Percentiles rank a stretch among this genome's conserved stretches.
Evolutionary conservation across 1,140 invertebrate genomes (phyloP).

Genomic region (Gryon sp.): DNA sequence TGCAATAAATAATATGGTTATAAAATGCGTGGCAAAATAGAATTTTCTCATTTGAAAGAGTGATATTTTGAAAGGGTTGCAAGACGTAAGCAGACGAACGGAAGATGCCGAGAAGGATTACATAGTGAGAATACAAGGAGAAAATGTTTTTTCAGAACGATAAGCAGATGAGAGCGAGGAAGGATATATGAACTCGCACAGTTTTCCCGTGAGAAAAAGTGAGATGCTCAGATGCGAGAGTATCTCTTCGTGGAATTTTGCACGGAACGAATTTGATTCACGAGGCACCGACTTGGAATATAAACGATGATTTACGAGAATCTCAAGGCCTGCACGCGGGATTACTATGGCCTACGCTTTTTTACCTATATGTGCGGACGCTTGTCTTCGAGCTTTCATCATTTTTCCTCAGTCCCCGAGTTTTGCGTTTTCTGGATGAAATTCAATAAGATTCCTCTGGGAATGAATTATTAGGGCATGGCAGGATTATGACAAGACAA

Average conservation of each 20-base stretch:
- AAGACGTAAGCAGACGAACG: slow-evolving; percentile 28
- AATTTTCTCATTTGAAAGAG: slow-evolving; percentile 48
- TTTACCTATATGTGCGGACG: slow-evolving; percentile 33
- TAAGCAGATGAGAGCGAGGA: slow-evolving; percentile 54
- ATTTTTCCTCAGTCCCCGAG: slow-evolving; percentile 21
- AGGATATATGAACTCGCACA: slow-evolving; percentile 53
- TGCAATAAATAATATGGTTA: slow-evolving; percentile 46
- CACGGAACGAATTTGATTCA: slow-evolving; percentile 70
- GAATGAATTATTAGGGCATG: too few species aligned
- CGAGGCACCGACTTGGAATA: slow-evolving; percentile 70
- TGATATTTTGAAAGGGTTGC: slow-evolving; percentile 42
- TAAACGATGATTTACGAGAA: slow-evolving; percentile 73
- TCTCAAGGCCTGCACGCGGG: slow-evolving; percentile 52
- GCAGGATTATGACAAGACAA: too few species aligned
- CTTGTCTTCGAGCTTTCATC: slow-evolving; percentile 35
- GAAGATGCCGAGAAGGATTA: slow-evolving; percentile 26
- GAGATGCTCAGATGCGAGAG: slow-evolving; percentile 55
- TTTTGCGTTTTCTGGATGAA: slow-evolving; percentile 18
- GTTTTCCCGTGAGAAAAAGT: slow-evolving; percentile 55
- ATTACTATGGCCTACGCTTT: slow-evolving; percentile 41
- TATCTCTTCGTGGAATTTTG: slow-evolving; percentile 62
- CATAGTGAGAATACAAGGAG: slow-evolving; percentile 28
- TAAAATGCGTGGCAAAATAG: slow-evolving; percentile 51
- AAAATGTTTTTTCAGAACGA: slow-evolving; percentile 56
- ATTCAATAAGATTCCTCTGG: slow-evolving; percentile 47